phyloP scores from a whole-genome alignment of 2,113 vertebrate genomes.

The Anser brachyrhynchus region DNA sequence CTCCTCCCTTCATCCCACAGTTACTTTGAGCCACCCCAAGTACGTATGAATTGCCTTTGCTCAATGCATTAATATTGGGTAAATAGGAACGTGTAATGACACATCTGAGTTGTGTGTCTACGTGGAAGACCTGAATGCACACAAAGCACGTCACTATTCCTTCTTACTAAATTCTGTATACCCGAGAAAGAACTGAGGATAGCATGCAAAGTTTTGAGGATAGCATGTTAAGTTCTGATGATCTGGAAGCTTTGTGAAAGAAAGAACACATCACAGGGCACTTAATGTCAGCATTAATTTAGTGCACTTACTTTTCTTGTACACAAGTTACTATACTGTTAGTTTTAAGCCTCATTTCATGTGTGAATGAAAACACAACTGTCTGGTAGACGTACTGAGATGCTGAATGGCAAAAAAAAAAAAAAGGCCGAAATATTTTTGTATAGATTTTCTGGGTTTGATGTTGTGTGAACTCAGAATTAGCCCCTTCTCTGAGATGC shows the following conservation, averaged over 20 bases:
- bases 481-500: neutral
- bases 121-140: neutral
- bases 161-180: neutral
- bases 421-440: neutral
- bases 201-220: neutral
- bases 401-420: neutral
- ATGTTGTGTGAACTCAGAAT: neutral
- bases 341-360: neutral
- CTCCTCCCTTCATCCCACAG: neutral
- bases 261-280: fast-evolving
- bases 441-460: neutral
- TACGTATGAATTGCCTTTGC: neutral
- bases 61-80: neutral
- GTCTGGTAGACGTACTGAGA: neutral
- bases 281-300: neutral
- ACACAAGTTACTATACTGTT: neutral
- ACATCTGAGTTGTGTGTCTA: neutral
- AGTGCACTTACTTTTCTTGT: neutral
- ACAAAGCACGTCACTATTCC: neutral
- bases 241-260: neutral
- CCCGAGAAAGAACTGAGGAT: neutral
- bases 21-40: neutral
- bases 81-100: neutral
- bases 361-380: neutral
- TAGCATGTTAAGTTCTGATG: neutral